These are phyloP conservation scores for Eupleurogrammus muticus DNA, from an alignment of 2,797 vertebrate genomes.

Conservation along the genomic window DNA sequence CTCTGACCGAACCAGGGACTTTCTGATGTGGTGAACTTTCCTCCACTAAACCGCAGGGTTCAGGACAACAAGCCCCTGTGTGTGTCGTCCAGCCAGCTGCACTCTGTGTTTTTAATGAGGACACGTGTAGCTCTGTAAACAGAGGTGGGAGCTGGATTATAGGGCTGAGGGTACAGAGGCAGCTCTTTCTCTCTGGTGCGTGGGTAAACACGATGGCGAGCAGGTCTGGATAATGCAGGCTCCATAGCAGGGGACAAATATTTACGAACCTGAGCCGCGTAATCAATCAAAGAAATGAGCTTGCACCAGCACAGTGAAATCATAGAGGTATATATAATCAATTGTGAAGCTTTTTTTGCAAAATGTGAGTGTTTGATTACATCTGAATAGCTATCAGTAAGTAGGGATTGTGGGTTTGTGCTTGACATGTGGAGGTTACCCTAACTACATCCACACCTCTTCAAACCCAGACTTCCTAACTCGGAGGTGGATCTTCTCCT, in stretches of 20 bases:
- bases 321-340: background rate
- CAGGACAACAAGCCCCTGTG: constrained; percentile 49
- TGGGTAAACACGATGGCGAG: constrained; percentile 52
- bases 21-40: constrained; percentile 55
- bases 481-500: constrained; percentile 20
- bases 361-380: constrained; percentile 1
- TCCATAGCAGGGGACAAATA: constrained; percentile 43
- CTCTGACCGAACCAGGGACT: constrained; percentile 17
- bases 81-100: constrained; percentile 56
- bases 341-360: background rate
- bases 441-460: background rate
- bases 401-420: constrained; percentile 1
- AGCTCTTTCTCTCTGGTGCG: constrained; percentile 25
- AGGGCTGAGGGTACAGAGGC: constrained; percentile 35
- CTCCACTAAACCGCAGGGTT: constrained; percentile 50
- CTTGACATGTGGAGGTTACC: constrained; percentile 23
- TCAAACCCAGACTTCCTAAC: constrained; percentile 6
- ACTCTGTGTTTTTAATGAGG: constrained; percentile 68
- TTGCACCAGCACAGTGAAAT: constrained; percentile 21
- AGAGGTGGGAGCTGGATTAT: constrained; percentile 59
- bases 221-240: constrained; percentile 24
- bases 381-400: constrained; percentile 9
- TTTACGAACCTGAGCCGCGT: constrained; percentile 45
- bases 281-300: constrained; percentile 23
- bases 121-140: constrained; percentile 64